Percentiles rank a stretch among this genome's conserved stretches.
phyloP scores from a whole-genome alignment of 2,888 invertebrate genomes.

The Drosophila neoperkinsi region DNA sequence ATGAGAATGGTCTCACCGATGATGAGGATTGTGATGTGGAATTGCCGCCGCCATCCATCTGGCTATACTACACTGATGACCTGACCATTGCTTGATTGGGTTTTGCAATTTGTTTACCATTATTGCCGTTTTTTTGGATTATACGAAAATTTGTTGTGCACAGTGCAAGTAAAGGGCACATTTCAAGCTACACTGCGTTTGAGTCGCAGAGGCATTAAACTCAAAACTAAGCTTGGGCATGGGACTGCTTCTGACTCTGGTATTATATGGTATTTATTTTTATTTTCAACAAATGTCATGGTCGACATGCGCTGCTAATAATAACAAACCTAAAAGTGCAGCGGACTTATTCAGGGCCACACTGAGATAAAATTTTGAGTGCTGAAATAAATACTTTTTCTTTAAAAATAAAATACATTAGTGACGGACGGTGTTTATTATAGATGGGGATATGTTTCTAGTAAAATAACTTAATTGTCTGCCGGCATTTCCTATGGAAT shows the following conservation, averaged over 20 bases:
- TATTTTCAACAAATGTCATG: constrained; percentile 71
- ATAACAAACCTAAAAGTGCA: constrained; percentile 69
- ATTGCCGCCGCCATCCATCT: constrained; percentile 80
- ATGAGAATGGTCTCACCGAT: constrained; percentile 80
- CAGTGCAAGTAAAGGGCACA: constrained; percentile 54
- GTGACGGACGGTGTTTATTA: not conserved
- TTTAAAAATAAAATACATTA: not conserved
- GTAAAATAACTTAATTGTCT: not conserved
- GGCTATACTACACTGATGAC: constrained; percentile 84
- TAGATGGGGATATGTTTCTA: not conserved
- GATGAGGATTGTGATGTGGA: constrained; percentile 74
- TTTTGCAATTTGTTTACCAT: constrained; percentile 19
- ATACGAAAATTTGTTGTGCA: constrained; percentile 62
- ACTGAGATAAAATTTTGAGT: constrained; percentile 20
- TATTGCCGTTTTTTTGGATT: constrained; percentile 11
- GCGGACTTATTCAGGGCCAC: constrained; percentile 59
- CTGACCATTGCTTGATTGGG: constrained; percentile 81
- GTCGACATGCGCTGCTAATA: constrained; percentile 69
- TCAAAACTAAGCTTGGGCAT: constrained; percentile 10
- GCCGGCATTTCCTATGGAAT: not conserved
- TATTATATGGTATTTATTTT: constrained; percentile 39
- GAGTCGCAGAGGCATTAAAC: constrained; percentile 32
- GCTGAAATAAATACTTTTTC: not conserved
- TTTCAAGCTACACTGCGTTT: constrained; percentile 68
- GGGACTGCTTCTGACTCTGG: constrained; percentile 13